These are phyloP conservation scores for Tromatobia lineatoria DNA, from an alignment of 2,888 invertebrate species.

Conservation along the genomic window DNA sequence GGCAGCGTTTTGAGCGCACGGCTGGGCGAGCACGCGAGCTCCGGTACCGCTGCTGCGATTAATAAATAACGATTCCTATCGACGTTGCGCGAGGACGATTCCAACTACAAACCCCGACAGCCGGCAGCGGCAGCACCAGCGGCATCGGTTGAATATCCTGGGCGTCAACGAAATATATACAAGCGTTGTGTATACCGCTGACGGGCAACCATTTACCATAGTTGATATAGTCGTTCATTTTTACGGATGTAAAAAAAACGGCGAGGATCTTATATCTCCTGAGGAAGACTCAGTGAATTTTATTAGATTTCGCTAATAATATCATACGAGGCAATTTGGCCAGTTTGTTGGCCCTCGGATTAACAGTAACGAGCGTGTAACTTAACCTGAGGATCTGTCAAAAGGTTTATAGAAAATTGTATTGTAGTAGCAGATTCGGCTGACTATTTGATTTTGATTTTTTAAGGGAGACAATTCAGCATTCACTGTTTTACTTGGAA, in stretches of 20 bases:
- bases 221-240: not conserved
- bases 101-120: constrained; percentile 46
- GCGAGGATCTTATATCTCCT: not conserved
- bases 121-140: constrained; percentile 24
- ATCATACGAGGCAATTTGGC: too few relatives aligned
- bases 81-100: constrained; percentile 65
- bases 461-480: too few relatives aligned
- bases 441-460: too few relatives aligned
- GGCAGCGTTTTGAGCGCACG: constrained; percentile 33
- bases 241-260: not conserved
- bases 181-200: constrained; percentile 1
- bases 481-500: too few relatives aligned
- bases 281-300: not conserved
- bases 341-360: not conserved
- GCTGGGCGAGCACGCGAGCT: constrained; percentile 60
- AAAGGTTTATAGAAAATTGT: too few relatives aligned
- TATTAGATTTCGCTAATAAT: not conserved
- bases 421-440: too few relatives aligned
- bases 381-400: too few relatives aligned
- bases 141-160: constrained; percentile 42
- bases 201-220: constrained; percentile 1
- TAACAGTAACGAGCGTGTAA: too few relatives aligned
- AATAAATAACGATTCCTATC: constrained; percentile 68
- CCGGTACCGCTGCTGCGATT: constrained; percentile 53
- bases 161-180: constrained; percentile 32